Base-by-base conservation (phyloP, 1,140 invertebrate species). In the Drosophila arawakana region DNA sequence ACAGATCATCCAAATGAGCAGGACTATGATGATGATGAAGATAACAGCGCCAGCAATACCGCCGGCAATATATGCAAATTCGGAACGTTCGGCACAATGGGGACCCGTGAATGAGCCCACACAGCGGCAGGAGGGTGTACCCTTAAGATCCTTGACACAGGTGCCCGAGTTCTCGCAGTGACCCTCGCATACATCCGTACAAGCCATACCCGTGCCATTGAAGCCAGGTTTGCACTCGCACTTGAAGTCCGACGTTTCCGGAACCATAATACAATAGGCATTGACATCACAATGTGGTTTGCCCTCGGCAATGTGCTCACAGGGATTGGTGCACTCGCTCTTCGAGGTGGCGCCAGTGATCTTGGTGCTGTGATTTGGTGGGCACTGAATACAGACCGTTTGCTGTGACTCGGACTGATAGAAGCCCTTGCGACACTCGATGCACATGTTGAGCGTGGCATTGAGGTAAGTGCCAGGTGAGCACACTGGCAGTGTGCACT, bases 1-100 rank as follows among this genome's bases (percentile, higher is more conserved):
- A 92, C 98, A 98, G 82, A 98, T 98, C 98, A 98, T 98, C 97
- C 98, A 98, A 58, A 98, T 97, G 11, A 98, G 95, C 41, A 98
- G 94, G 4, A 98, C 97, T 65, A 98, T 95, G 80, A 98, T 95
- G 73, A 98, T 98, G 68, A 98, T 96, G 81, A 98, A 96, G 70
- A 98, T 96, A 18, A 98, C 97, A 10, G 96, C 96, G 13, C 96
- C 97, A 25, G 97, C 97, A 71, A 98, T 98, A 13, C 98, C 97
- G 9, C 97, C 97, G 18, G 97, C 97, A 69, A 98, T 98, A 92
- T 98, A 98, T 4, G 97, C 97, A 92, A 98, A 98, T 85, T 98
- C 97, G 1, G 97, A 98, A 91, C 98, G 98, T 80, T 97, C 97
- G 4, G 96, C 94, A 85, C 97, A 98, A 67, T 96, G 96, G 74